Base-by-base conservation (phyloP, 2,888 invertebrate species). In the Aspidiotus destructor region DNA sequence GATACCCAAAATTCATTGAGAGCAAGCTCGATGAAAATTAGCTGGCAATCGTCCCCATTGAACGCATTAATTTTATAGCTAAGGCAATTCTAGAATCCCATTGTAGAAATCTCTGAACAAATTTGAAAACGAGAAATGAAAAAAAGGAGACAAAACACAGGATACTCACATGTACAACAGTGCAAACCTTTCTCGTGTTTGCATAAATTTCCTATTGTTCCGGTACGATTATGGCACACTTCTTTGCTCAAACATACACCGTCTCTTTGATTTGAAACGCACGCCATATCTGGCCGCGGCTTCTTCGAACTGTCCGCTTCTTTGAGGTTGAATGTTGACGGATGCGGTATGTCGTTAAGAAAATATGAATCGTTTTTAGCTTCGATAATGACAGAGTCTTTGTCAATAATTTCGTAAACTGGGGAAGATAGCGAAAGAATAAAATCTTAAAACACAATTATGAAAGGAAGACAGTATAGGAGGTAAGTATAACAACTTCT, bases 161-260 rank as follows among this genome's bases (percentile, higher is more conserved):
- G n/a, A 44, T 62, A 72, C 73, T 70, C 58, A 73, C 73, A 72
- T 55, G 71, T 70, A 52, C 74, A 74, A 69, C 74, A 74, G 68
- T 71, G 69, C n/a, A 71, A 70, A 57, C 70, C 70, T 54, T 60
- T 68, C 44, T 70, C 57, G 42, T 68, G 68, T 55, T 70, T 67
- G 48, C 74, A 74, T 15, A 70, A 52, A 42, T 70, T 68, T 7
- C 73, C 71, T 11, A 68, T 70, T 57, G 72, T 71, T 7, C 74
- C 74, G 13, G 72, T 72, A 57, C 71, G 71, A 64, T 71, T 71
- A 62, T 73, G 73, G 69, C 74, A 74, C 60, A 72, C 70, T 58
- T 74, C 74, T 6, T 69, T 70, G 40, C 70, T 70, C 55, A 73
- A 70, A 65, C 74, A 74, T 17, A 70, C 60, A 9, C 74, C 74